phyloP scores from a whole-genome alignment of 2,888 invertebrate genomes.

The Hypomecis atomaria region DNA sequence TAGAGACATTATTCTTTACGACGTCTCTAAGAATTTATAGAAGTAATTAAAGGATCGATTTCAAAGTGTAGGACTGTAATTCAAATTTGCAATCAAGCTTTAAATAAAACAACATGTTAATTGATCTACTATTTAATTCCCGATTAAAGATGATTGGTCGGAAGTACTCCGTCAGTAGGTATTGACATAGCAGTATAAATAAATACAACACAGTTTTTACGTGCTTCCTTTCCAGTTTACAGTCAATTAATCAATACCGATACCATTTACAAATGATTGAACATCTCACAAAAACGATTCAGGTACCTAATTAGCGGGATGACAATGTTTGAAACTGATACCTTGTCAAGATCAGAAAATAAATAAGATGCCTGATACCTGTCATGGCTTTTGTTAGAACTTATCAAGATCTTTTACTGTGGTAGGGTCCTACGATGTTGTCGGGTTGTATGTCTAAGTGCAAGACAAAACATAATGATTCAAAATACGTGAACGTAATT shows the following conservation, averaged over 20 bases:
- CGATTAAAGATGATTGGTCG: too few species aligned
- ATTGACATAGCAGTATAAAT: too few species aligned
- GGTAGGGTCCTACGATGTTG: neutral
- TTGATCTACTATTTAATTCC: too few species aligned
- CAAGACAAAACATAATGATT: constrained; percentile 54
- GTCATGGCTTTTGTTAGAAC: neutral
- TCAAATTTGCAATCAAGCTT: too few species aligned
- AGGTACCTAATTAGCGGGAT: neutral
- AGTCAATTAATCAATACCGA: constrained; percentile 6
- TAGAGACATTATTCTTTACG: too few species aligned
- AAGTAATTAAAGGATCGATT: too few species aligned
- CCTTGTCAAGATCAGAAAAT: neutral
- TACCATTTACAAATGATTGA: constrained; percentile 5
- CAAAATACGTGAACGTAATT: constrained; percentile 61
- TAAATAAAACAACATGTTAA: too few species aligned
- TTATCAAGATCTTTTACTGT: neutral
- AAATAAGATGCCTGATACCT: too few species aligned
- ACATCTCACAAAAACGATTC: constrained; percentile 5
- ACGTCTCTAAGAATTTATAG: too few species aligned
- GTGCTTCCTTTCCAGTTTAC: neutral
- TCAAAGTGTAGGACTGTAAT: too few species aligned
- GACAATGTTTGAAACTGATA: neutral
- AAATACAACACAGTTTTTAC: constrained; percentile 1
- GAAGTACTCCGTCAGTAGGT: too few species aligned
- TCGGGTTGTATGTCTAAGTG: constrained; percentile 3